Conservation (phyloP, 2,888 invertebrate genomes). For the Pseudococcus viburni region DNA sequence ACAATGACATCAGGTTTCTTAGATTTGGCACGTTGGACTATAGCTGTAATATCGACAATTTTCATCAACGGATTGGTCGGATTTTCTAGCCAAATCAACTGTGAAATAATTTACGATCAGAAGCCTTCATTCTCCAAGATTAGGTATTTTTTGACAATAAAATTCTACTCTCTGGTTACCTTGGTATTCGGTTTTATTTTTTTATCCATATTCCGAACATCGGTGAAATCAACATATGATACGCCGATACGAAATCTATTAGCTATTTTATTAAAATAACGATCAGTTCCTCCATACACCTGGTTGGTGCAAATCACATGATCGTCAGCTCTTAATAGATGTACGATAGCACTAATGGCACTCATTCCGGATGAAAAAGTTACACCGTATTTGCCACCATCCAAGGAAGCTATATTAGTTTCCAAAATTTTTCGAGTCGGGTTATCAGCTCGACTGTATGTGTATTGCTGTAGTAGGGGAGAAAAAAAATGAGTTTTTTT, state of each 20-base stretch:
- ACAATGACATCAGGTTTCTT: slow-evolving; percentile 76
- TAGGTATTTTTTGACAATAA: background rate
- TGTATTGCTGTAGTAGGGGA: slow-evolving; percentile 77
- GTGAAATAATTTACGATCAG: slow-evolving; percentile 69
- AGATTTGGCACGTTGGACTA: slow-evolving; percentile 77
- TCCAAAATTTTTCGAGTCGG: slow-evolving; percentile 92
- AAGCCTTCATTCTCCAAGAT: background rate
- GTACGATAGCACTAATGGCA: slow-evolving; percentile 82
- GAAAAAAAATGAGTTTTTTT: background rate
- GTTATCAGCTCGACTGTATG: slow-evolving; percentile 95
- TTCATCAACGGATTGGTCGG: slow-evolving; percentile 96
- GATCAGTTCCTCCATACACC: slow-evolving; percentile 94
- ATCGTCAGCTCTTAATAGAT: slow-evolving; percentile 86
- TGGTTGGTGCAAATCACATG: slow-evolving; percentile 93
- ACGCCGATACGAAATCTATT: slow-evolving; percentile 81
- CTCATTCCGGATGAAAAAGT: slow-evolving; percentile 93
- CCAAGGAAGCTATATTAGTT: slow-evolving; percentile 89
- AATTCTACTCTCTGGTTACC: slow-evolving; percentile 73
- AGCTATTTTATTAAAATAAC: slow-evolving; percentile 79
- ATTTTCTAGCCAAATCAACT: slow-evolving; percentile 94
- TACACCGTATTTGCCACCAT: slow-evolving; percentile 87
- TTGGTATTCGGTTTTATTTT: slow-evolving; percentile 88
- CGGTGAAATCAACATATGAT: slow-evolving; percentile 84
- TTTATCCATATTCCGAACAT: slow-evolving; percentile 77
- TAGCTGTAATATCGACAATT: slow-evolving; percentile 86